Percentiles rank a stretch among this genome's conserved stretches.
Conservation (phyloP, 2,888 invertebrate genomes). For the Epistrophe eligans region DNA sequence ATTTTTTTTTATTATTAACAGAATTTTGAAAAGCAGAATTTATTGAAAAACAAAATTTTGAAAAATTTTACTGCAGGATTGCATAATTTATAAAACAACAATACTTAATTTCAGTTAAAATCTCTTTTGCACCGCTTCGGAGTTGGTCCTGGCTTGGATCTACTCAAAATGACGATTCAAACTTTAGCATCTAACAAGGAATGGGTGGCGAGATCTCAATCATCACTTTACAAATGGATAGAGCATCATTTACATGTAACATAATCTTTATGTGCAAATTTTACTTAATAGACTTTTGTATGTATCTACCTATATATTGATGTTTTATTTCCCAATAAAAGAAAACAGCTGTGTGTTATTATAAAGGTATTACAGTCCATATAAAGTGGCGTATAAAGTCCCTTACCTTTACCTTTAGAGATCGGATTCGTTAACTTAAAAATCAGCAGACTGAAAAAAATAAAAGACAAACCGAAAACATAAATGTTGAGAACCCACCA, state of each 20-base stretch:
- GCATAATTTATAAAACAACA: too few relatives aligned
- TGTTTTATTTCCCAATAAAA: not conserved
- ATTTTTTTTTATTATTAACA: too few relatives aligned
- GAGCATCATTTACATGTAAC: slow-evolving; percentile 82
- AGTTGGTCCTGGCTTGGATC: slow-evolving; percentile 83
- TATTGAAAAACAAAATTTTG: too few relatives aligned
- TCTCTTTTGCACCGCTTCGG: slow-evolving; percentile 84
- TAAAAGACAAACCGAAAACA: too few relatives aligned
- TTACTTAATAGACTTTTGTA: slow-evolving; percentile 4
- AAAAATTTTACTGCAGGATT: too few relatives aligned
- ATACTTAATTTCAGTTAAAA: slow-evolving; percentile 80
- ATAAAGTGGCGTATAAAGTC: too few relatives aligned
- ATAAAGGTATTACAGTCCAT: too few relatives aligned
- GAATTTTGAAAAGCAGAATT: too few relatives aligned
- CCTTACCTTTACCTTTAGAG: too few relatives aligned
- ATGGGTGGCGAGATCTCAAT: slow-evolving; percentile 83
- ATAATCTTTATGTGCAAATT: slow-evolving; percentile 9
- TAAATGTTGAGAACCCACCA: too few relatives aligned
- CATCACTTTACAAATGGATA: slow-evolving; percentile 83
- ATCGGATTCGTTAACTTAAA: too few relatives aligned
- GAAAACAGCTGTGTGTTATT: not conserved
- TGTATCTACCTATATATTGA: not conserved
- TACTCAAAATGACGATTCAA: slow-evolving; percentile 83
- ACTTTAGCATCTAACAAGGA: slow-evolving; percentile 84
- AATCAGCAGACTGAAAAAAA: too few relatives aligned